Conservation (phyloP, 2,888 invertebrate genomes). For the Perizoma affinitatum region DNA sequence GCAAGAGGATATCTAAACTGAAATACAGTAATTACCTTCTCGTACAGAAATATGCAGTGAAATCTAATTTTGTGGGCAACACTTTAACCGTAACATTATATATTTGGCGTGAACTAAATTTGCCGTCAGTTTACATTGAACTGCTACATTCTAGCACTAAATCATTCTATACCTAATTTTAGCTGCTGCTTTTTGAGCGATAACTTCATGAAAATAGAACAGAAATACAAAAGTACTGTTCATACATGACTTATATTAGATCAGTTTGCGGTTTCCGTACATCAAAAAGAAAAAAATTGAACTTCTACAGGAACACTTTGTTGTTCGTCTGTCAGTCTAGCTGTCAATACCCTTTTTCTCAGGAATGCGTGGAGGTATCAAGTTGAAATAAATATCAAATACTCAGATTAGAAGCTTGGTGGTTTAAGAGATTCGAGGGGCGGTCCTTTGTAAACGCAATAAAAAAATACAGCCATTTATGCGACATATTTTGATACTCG, state of each 20-base stretch:
- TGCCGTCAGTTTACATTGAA: slow-evolving; percentile 34
- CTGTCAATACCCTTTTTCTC: no score
- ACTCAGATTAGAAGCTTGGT: background rate
- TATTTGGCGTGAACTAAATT: slow-evolving; percentile 46
- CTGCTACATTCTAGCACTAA: slow-evolving; percentile 28
- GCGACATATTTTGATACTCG: no score
- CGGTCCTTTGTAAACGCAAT: no score
- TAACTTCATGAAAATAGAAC: slow-evolving; percentile 7
- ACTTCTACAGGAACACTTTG: no score
- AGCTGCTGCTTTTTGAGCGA: slow-evolving; percentile 13
- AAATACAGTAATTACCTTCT: slow-evolving; percentile 20
- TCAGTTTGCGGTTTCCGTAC: no score
- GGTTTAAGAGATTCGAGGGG: no score
- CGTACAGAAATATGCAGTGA: slow-evolving; percentile 25
- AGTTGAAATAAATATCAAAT: no score
- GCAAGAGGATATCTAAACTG: slow-evolving; percentile 29
- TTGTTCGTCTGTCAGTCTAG: no score
- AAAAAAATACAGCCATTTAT: no score
- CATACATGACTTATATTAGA: no score
- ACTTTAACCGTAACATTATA: slow-evolving; percentile 35
- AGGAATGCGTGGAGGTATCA: no score
- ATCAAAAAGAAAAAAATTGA: background rate
- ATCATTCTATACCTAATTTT: slow-evolving; percentile 21
- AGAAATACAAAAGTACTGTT: no score
- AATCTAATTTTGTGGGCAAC: slow-evolving; percentile 27